Percentiles rank a stretch among this genome's conserved stretches.
Evolutionary conservation across 2,113 vertebrate genomes (phyloP).

Genomic region (Mixornis gularis): DNA sequence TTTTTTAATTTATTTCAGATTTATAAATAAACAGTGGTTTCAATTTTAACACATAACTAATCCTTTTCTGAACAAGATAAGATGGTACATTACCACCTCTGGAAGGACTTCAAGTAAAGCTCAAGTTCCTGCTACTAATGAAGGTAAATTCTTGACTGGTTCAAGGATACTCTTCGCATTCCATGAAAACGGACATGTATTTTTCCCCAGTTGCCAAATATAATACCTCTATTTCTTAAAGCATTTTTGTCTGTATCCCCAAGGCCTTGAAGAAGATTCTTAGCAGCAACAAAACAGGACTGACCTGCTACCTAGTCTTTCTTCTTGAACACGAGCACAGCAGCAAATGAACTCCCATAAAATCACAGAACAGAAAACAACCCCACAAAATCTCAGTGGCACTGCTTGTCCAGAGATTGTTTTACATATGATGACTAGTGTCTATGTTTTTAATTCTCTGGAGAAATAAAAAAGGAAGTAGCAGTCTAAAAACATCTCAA

Average conservation of each 20-base stretch:
- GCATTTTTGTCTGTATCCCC: constrained; percentile 58
- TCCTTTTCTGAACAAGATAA: constrained; percentile 37
- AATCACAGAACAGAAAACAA: constrained; percentile 36
- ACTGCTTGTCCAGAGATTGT: constrained; percentile 22
- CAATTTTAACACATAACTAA: constrained; percentile 40
- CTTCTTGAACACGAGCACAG: constrained; percentile 50
- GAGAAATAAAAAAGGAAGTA: constrained; percentile 54
- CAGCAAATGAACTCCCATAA: constrained; percentile 40
- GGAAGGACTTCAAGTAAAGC: constrained; percentile 62
- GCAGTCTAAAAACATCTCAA: constrained; percentile 64
- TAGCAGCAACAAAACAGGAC: constrained; percentile 67
- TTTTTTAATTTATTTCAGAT: constrained; percentile 64
- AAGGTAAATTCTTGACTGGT: constrained; percentile 28
- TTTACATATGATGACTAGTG: constrained; percentile 32
- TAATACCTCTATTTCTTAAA: constrained; percentile 40
- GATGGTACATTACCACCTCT: constrained; percentile 45
- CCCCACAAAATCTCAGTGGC: not conserved
- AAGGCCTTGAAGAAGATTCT: constrained; percentile 55
- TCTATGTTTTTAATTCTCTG: constrained; percentile 17
- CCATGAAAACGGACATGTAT: constrained; percentile 30
- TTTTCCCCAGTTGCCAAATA: constrained; percentile 41
- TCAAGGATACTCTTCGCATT: constrained; percentile 47
- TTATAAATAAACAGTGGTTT: constrained; percentile 70
- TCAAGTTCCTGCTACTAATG: constrained; percentile 7
- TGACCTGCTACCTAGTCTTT: constrained; percentile 40